A percentile compares a stretch with the other conserved stretches of the same genome.
Conservation (phyloP, 2,888 invertebrate species). For the Catocala nupta region DNA sequence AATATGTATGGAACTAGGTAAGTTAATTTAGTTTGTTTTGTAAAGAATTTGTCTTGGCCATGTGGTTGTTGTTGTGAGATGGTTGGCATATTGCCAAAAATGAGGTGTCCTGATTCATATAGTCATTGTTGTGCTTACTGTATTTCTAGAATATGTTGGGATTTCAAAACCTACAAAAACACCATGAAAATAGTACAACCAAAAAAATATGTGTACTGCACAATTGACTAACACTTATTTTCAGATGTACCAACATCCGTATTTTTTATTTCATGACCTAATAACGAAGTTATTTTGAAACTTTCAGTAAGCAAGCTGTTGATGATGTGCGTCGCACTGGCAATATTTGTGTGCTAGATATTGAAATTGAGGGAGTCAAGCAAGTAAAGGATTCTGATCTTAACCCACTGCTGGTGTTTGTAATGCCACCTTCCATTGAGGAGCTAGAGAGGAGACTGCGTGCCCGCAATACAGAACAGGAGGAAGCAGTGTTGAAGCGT, state of each 20-base stretch:
- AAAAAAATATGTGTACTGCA: too few species aligned
- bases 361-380: constrained; percentile 98
- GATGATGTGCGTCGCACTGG: constrained; percentile 92
- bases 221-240: too few species aligned
- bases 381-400: constrained; percentile 93
- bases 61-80: constrained; percentile 77
- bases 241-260: background rate
- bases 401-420: constrained; percentile 94
- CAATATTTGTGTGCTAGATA: constrained; percentile 96
- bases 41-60: constrained; percentile 62
- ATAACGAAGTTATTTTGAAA: constrained; percentile 29
- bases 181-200: background rate
- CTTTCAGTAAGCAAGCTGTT: constrained; percentile 93
- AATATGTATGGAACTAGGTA: constrained; percentile 99
- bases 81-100: constrained; percentile 73
- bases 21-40: constrained; percentile 46
- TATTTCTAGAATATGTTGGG: constrained; percentile 32
- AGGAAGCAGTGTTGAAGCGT: constrained; percentile 93
- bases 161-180: background rate
- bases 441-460: constrained; percentile 92
- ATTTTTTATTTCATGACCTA: constrained; percentile 14
- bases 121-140: constrained; percentile 69
- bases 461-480: constrained; percentile 95
- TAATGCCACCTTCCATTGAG: constrained; percentile 96
- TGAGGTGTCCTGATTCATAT: constrained; percentile 58